Conservation (phyloP, 2,888 invertebrate genomes). For the Dryocosmus kuriphilus region DNA sequence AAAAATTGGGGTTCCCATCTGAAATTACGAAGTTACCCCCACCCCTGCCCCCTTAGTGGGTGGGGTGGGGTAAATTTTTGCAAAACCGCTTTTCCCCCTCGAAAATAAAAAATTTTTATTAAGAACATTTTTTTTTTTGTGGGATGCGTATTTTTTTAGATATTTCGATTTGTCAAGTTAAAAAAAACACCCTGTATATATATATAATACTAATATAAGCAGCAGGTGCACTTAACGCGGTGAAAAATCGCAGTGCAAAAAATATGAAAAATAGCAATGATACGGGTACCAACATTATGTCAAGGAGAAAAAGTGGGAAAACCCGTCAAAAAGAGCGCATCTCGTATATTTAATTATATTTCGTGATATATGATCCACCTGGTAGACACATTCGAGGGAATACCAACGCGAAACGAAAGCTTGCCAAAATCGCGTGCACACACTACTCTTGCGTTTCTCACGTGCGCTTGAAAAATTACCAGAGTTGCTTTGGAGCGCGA, state of each 20-base stretch:
- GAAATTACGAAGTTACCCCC: no score
- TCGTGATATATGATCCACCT: constrained; percentile 1
- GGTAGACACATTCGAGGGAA: background rate
- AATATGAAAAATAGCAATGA: background rate
- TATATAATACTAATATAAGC: no score
- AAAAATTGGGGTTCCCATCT: no score
- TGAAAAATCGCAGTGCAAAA: background rate
- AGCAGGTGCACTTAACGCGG: background rate
- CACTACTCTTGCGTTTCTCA: background rate
- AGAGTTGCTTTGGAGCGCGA: background rate
- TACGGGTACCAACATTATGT: background rate
- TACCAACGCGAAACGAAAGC: background rate
- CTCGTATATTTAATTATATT: constrained; percentile 8
- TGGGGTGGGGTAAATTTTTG: no score
- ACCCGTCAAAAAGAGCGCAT: background rate
- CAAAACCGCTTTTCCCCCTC: no score
- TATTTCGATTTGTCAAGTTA: no score
- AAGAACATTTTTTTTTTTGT: no score
- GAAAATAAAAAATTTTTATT: no score
- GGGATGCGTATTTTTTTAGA: no score
- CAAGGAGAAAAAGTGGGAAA: background rate
- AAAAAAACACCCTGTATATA: no score
- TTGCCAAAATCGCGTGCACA: background rate
- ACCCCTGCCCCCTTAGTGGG: no score
- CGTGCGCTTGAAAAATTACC: constrained; percentile 1